A percentile compares a stretch with the other conserved stretches of the same genome.
These are phyloP conservation scores for Armadillidium nasatum DNA, from an alignment of 1,140 invertebrate species.

Conservation along the genomic window DNA sequence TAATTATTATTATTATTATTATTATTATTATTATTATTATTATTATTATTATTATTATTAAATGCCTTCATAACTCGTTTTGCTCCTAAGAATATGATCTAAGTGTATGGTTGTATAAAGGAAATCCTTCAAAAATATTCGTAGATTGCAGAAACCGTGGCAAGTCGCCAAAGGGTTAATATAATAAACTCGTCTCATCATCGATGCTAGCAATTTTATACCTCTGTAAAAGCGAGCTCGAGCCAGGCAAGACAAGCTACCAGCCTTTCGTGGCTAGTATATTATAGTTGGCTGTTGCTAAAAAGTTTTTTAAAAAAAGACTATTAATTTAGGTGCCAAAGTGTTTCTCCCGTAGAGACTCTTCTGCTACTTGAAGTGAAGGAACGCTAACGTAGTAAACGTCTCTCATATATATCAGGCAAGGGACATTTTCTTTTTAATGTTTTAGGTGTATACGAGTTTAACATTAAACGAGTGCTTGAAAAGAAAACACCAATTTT, in stretches of 20 bases:
- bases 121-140: too few species aligned
- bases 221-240: neutral
- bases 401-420: slow-evolving; percentile 4
- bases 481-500: too few species aligned
- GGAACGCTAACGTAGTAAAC: neutral
- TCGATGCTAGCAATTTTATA: neutral
- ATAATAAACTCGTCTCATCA: too few species aligned
- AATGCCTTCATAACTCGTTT: too few species aligned
- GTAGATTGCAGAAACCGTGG: too few species aligned
- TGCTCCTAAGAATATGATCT: too few species aligned
- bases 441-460: neutral
- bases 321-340: neutral
- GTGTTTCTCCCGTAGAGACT: neutral
- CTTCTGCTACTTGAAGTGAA: slow-evolving; percentile 9
- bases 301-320: neutral
- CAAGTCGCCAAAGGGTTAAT: too few species aligned
- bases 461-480: too few species aligned
- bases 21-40: too few species aligned
- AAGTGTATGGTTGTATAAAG: too few species aligned
- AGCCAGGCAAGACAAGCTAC: neutral
- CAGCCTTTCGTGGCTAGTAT: neutral
- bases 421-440: neutral
- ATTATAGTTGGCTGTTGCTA: neutral
- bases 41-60: too few species aligned
- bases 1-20: too few species aligned